Evolutionary conservation across 2,113 vertebrate genomes (phyloP), one percentile per base, ranked within the genome.

Genomic region (Morone chrysops): DNA sequence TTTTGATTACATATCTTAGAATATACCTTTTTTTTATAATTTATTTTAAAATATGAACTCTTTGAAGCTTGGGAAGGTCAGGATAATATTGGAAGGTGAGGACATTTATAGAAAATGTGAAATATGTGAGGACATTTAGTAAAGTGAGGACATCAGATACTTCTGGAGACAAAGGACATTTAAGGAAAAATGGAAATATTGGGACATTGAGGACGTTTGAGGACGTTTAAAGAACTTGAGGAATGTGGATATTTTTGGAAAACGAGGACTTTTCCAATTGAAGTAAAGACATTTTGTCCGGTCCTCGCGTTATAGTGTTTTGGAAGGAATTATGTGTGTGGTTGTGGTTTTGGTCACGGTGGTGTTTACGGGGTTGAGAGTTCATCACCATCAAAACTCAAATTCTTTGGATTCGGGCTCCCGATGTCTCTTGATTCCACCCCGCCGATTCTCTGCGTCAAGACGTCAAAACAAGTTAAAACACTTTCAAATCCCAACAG

Each of bases 321-420:
- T 31, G 2, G 60, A 25, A 25, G 70, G 76, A 83, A 11, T 67
- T 8, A 45, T 71, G 48, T 50, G 47, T 18, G 70, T 60, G 82
- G 80, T 66, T 75, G 82, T 76, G 71, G 84, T 84, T 78, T 41
- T 56, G 22, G 80, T 87, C 16, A 12, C 16, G 8, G 51, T 75
- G 75, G 75, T 40, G 53, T 45, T 57, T 1, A 0, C 0, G 74
- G 62, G 70, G 70, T 72, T 31, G 43, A 83, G 63, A 87, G 87
- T 87, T 89, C 80, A 91, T 83, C 80, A 31, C 12, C 84, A 78
- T 86, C 60, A 76, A 63, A 70, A 82, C 63, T 17, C 53, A 59
- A 22, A 40, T 76, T 74, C 53, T 68, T 59, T 82, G 70, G 66
- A 62, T 31, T 71, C 38, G 5, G 45, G 13, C 4, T 47, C 13